Evolutionary conservation across 2,888 invertebrate genomes (phyloP).

Genomic region (Erannis defoliaria): DNA sequence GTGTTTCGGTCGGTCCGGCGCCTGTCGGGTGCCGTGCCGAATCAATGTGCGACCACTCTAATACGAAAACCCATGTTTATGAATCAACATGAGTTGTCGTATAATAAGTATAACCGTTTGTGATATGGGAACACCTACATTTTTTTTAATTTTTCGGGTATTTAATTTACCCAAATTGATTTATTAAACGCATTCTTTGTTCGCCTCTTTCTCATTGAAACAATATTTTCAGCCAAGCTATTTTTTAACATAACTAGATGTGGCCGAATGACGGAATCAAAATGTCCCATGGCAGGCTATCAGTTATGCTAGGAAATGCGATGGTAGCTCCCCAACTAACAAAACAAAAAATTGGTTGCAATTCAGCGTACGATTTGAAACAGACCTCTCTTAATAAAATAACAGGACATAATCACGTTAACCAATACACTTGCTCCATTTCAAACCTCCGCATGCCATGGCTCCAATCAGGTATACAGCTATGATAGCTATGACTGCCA

Average conservation of each 20-base stretch:
- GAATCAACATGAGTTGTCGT: too few species aligned
- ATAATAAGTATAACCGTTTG: too few species aligned
- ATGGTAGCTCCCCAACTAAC: not conserved
- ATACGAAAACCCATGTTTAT: too few species aligned
- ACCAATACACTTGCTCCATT: constrained; percentile 91
- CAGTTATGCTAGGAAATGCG: not conserved
- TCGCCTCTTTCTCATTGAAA: not conserved
- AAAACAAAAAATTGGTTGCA: not conserved
- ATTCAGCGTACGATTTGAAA: constrained; percentile 14
- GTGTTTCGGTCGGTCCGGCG: too few species aligned
- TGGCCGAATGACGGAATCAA: not conserved
- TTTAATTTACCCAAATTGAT: too few species aligned
- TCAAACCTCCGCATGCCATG: constrained; percentile 94
- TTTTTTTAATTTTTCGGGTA: too few species aligned
- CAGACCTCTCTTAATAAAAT: constrained; percentile 18
- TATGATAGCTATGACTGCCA: constrained; percentile 88
- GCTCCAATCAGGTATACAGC: constrained; percentile 94
- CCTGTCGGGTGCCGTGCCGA: too few species aligned
- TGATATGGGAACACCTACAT: too few species aligned
- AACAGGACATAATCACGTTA: constrained; percentile 50
- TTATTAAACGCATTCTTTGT: too few species aligned
- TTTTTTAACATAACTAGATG: not conserved
- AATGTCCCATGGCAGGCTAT: not conserved
- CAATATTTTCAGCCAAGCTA: not conserved
- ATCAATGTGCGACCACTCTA: too few species aligned